A percentile compares a stretch with the other conserved stretches of the same genome.
Conservation (phyloP, 1,140 invertebrate genomes). For the Trichonephila clavata region DNA sequence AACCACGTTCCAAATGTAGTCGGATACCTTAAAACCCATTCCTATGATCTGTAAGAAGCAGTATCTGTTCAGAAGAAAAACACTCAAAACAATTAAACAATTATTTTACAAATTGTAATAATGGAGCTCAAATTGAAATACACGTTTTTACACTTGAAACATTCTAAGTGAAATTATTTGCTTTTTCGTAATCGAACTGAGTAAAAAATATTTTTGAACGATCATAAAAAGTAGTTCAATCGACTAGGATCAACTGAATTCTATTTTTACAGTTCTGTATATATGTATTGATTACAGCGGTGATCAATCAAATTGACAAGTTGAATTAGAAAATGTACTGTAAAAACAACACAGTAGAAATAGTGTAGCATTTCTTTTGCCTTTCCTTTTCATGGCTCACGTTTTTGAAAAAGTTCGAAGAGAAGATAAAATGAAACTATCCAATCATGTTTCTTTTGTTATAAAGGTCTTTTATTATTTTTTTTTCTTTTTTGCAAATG, state of each 20-base stretch:
- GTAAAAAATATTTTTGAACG: neutral
- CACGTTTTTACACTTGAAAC: neutral
- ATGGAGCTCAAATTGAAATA: neutral
- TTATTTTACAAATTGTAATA: too few species aligned
- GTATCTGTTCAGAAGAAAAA: too few species aligned
- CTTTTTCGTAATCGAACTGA: neutral
- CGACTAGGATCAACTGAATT: neutral
- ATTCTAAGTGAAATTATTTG: neutral
- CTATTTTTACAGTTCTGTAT: neutral
- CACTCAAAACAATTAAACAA: too few species aligned
- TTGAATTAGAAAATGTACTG: slow-evolving; percentile 19
- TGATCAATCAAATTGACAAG: slow-evolving; percentile 28
- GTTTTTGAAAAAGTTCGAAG: neutral
- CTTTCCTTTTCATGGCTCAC: neutral
- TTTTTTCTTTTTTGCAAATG: neutral
- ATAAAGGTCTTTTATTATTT: neutral
- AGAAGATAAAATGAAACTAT: slow-evolving; percentile 5
- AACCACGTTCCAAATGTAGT: too few species aligned
- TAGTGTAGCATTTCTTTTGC: neutral
- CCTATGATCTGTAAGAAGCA: too few species aligned
- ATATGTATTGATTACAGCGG: neutral
- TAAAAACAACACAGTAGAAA: neutral
- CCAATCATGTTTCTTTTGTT: neutral
- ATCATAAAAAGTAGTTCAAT: neutral
- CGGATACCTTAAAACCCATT: too few species aligned